Conservation (phyloP, 2,113 vertebrate species). For the Bambusicola thoracicus region DNA sequence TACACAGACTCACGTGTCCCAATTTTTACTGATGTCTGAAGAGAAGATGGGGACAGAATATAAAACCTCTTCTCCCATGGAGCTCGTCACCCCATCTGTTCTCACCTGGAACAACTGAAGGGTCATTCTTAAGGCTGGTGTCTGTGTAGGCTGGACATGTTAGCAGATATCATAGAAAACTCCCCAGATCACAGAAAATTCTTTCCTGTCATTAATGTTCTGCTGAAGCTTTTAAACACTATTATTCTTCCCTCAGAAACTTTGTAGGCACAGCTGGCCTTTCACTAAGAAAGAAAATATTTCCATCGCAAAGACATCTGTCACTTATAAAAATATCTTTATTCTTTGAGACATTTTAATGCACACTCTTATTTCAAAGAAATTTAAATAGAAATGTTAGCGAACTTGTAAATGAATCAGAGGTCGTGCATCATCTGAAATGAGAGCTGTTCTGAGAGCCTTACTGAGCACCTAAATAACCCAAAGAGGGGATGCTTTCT, state of each 20-base stretch:
- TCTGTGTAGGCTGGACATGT: neutral
- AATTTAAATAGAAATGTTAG: neutral
- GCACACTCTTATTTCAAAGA: neutral
- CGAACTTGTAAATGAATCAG: neutral
- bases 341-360: neutral
- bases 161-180: neutral
- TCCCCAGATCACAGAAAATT: neutral
- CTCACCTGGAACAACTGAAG: neutral
- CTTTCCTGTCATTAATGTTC: neutral
- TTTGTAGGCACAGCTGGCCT: neutral
- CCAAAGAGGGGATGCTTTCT: neutral
- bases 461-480: neutral
- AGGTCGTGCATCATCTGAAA: neutral
- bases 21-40: neutral
- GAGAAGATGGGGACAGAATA: neutral
- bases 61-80: neutral
- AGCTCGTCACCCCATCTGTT: neutral
- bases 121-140: neutral
- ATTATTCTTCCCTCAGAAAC: neutral
- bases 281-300: slow-evolving; percentile 21
- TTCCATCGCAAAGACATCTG: slow-evolving; percentile 21
- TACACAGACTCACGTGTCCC: accelerated
- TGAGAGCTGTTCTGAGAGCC: neutral
- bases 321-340: neutral
- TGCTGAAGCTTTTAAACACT: neutral